phyloP scores from a whole-genome alignment of 2,888 invertebrate genomes.

The Aleiodes testaceus region DNA sequence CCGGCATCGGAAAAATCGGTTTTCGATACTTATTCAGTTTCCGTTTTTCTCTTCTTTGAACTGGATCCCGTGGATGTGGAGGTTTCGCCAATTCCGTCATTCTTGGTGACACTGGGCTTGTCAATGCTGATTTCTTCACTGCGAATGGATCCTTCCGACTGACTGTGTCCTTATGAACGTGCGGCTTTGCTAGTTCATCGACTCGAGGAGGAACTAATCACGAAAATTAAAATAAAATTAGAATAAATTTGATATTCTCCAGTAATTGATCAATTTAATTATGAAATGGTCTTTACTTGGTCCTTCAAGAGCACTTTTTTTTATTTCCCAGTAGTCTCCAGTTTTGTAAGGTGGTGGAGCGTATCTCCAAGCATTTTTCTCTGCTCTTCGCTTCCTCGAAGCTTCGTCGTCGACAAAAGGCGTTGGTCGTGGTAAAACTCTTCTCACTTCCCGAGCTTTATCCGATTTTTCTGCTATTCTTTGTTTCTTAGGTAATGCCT shows the following conservation, averaged over 20 bases:
- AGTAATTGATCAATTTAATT: too few relatives aligned
- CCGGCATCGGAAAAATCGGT: slow-evolving; percentile 57
- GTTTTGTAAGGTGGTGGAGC: slow-evolving; percentile 53
- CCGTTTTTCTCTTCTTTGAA: slow-evolving; percentile 54
- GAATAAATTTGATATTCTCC: background rate
- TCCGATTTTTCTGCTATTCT: slow-evolving; percentile 16
- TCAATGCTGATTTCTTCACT: slow-evolving; percentile 56
- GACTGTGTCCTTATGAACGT: slow-evolving; percentile 32
- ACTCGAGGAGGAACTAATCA: slow-evolving; percentile 53
- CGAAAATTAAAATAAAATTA: background rate
- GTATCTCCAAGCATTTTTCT: slow-evolving; percentile 59
- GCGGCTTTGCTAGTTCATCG: slow-evolving; percentile 50
- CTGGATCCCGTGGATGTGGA: slow-evolving; percentile 51
- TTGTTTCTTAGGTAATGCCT: slow-evolving; percentile 17
- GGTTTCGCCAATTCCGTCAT: slow-evolving; percentile 56
- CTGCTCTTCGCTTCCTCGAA: slow-evolving; percentile 43
- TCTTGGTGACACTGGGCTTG: slow-evolving; percentile 48
- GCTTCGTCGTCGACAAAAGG: slow-evolving; percentile 37
- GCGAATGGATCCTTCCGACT: slow-evolving; percentile 51
- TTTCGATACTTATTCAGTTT: slow-evolving; percentile 58
- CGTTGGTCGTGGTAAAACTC: slow-evolving; percentile 6
- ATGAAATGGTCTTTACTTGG: slow-evolving; percentile 50
- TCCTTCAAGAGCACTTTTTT: slow-evolving; percentile 51
- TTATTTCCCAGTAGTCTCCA: slow-evolving; percentile 48
- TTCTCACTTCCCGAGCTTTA: slow-evolving; percentile 23